A percentile compares a stretch with the other conserved stretches of the same genome.
phyloP scores from a whole-genome alignment of 2,888 invertebrate genomes.

The Hyles lineata region DNA sequence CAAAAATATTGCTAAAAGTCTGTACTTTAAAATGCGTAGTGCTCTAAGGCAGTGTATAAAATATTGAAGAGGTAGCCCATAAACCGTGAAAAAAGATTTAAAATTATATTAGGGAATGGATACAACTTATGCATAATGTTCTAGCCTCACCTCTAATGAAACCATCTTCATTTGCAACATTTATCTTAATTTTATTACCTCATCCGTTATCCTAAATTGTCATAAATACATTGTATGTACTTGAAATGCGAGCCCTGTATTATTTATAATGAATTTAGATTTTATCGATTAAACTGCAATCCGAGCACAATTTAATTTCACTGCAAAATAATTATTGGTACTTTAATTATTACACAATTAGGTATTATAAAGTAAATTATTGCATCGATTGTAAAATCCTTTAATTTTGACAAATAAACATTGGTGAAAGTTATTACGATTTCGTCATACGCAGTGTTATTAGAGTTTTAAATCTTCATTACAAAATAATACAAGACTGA shows the following conservation, averaged over 20 bases:
- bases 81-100: not conserved
- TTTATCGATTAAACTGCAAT: too few species aligned
- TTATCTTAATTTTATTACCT: not conserved
- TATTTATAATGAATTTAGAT: not conserved
- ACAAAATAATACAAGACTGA: slow-evolving; percentile 8
- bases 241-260: not conserved
- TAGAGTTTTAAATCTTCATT: not conserved
- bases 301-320: too few species aligned
- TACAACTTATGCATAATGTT: not conserved
- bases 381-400: too few species aligned
- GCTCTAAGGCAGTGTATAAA: not conserved
- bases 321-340: too few species aligned
- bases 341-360: too few species aligned
- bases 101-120: slow-evolving; percentile 8
- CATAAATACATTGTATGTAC: slow-evolving; percentile 11
- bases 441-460: too few species aligned
- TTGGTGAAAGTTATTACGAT: too few species aligned
- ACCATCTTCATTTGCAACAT: not conserved
- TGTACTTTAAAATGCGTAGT: not conserved
- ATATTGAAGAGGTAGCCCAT: not conserved
- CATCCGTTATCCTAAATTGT: not conserved
- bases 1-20: not conserved
- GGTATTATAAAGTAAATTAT: too few species aligned
- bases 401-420: too few species aligned
- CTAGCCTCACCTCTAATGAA: not conserved